Evolutionary conservation across 2,113 vertebrate genomes (phyloP), one percentile per base, ranked within the genome.

Genomic region (Tetrao urogallus): DNA sequence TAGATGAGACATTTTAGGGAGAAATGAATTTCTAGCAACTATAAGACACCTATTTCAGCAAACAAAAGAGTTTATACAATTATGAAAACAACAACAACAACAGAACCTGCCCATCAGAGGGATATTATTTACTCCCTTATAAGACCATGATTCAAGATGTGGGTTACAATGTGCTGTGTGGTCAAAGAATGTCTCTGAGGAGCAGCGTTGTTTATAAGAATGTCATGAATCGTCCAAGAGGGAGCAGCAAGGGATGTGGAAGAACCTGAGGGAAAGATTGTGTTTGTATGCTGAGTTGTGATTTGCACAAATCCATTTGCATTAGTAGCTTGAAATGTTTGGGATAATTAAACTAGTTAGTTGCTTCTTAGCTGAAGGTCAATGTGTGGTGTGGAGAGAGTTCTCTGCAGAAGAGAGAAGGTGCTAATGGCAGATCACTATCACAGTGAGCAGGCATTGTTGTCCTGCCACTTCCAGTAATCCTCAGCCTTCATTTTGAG

Each of bases 151-250:
- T 56, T 52, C 9, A 20, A 34, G 57, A 14, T 32, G 3, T 14
- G 48, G 20, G 11, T 20, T 83, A 56, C 69, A 69, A 64, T 0
- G 0, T 57, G 36, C 24, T 45, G 0, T 34, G 24, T 40, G 4
- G 6, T 50, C 52, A 54, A 15, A 74, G 45, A 52, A 32, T 22
- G 11, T 11, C 11, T 45, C 30, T 18, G 13, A 87, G 34, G 19
- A 21, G 5, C 0, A 1, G 5, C 2, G 38, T 25, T 17, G 25
- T 83, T 34, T 13, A 22, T 20, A 56, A n/a, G 5, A 45, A 8
- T 18, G 32, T 22, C 34, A 17, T 52, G 72, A 81, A n/a, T 21
- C 27, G 86, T 64, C 61, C 78, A 38, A 22, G 47, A 69, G 58
- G 50, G 20, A 67, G 3, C 14, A 50, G 34, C 30, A 48, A 11